These are phyloP conservation scores for Salminus brasiliensis DNA, from an alignment of 2,113 vertebrate species.

Conservation along the genomic window DNA sequence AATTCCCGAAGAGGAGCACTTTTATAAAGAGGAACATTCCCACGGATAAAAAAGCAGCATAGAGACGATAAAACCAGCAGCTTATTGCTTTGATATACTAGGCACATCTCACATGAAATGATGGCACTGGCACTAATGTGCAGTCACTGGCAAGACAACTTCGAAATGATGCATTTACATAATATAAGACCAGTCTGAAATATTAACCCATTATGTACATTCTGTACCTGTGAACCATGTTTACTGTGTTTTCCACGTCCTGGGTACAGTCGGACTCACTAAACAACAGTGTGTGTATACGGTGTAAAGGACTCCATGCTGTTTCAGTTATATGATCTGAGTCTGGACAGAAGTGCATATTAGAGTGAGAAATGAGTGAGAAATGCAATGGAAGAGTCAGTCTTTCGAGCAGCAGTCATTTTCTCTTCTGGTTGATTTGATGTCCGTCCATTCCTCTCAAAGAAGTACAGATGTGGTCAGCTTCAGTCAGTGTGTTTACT, in stretches of 20 bases:
- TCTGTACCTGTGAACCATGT: slow-evolving; percentile 15
- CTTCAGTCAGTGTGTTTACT: neutral
- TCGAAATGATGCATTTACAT: slow-evolving; percentile 6
- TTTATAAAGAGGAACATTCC: neutral
- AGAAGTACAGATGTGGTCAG: slow-evolving; percentile 14
- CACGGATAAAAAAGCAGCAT: slow-evolving; percentile 10
- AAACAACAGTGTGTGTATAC: neutral
- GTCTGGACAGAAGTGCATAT: neutral
- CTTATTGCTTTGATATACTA: slow-evolving; percentile 47
- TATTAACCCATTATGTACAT: neutral
- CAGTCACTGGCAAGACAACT: slow-evolving; percentile 35
- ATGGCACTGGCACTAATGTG: slow-evolving; percentile 29
- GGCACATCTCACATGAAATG: slow-evolving; percentile 42
- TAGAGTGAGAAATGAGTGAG: neutral
- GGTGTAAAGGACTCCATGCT: slow-evolving; percentile 21
- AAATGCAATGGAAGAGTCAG: slow-evolving; percentile 4
- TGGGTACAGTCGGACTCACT: slow-evolving; percentile 3
- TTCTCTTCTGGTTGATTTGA: slow-evolving; percentile 2
- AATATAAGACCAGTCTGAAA: neutral
- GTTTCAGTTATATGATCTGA: neutral
- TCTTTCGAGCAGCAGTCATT: neutral
- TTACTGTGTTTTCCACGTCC: slow-evolving; percentile 9
- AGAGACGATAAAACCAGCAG: neutral
- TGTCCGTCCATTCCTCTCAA: slow-evolving; percentile 18
- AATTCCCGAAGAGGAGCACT: neutral